phyloP scores from a whole-genome alignment of 2,888 invertebrate species.

The Idaea dimidiata region DNA sequence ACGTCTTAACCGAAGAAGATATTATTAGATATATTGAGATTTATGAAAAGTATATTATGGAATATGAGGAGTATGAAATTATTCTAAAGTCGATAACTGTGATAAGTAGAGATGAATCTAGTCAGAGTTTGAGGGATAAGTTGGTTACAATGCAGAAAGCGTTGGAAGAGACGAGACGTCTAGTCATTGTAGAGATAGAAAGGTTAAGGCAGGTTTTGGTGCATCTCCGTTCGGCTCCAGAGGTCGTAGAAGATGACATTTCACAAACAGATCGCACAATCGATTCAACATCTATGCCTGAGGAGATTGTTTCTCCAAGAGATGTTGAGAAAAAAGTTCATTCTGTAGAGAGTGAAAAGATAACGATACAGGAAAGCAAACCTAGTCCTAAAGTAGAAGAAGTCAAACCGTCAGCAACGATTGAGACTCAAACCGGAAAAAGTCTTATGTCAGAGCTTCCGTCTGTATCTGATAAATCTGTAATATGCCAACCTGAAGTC shows the following conservation, averaged over 20 bases:
- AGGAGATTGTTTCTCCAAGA: constrained; percentile 80
- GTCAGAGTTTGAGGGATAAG: constrained; percentile 78
- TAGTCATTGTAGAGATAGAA: constrained; percentile 82
- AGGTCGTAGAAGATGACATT: constrained; percentile 67
- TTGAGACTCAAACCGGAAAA: constrained; percentile 85
- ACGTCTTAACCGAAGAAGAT: constrained; percentile 62
- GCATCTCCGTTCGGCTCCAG: constrained; percentile 57
- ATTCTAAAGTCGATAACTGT: constrained; percentile 68
- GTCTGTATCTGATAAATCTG: constrained; percentile 66
- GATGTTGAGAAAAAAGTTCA: constrained; percentile 39
- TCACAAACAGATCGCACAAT: constrained; percentile 83
- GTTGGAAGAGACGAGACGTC: constrained; percentile 82
- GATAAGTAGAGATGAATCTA: constrained; percentile 71
- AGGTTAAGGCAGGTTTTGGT: constrained; percentile 72
- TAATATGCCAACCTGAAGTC: constrained; percentile 60
- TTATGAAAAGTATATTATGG: constrained; percentile 69
- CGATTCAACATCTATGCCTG: constrained; percentile 86
- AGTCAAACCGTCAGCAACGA: constrained; percentile 47
- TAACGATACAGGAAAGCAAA: constrained; percentile 44
- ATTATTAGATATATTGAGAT: constrained; percentile 71
- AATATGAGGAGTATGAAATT: constrained; percentile 72
- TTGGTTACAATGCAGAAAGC: constrained; percentile 78
- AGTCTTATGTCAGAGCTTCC: constrained; percentile 75
- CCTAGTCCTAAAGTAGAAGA: constrained; percentile 34
- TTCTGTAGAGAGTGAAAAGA: constrained; percentile 34